Evolutionary conservation across 2,888 invertebrate species (phyloP).

Genomic region (Brenthis daphne): DNA sequence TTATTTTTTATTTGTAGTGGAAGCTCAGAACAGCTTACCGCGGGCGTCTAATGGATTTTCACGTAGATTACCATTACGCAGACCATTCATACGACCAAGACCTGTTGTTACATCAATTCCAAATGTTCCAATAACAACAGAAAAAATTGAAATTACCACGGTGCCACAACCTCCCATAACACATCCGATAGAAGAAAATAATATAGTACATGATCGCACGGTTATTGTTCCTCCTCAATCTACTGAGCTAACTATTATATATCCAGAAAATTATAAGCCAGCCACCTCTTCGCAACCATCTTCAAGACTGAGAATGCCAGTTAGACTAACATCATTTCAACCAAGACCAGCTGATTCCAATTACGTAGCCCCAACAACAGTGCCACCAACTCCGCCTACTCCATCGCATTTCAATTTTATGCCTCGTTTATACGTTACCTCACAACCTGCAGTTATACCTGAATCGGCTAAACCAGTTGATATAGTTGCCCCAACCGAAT

Average conservation of each 20-base stretch:
- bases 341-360: slow-evolving; percentile 10
- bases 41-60: background rate
- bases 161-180: background rate
- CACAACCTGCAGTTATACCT: background rate
- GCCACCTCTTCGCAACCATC: background rate
- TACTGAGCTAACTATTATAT: slow-evolving; percentile 17
- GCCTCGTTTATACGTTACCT: background rate
- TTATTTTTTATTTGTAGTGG: slow-evolving; percentile 15
- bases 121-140: slow-evolving; percentile 9
- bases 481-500: background rate
- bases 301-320: background rate
- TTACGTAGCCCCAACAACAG: background rate
- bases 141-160: background rate
- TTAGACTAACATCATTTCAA: background rate
- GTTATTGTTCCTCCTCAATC: background rate
- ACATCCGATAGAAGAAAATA: background rate
- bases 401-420: background rate
- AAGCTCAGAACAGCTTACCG: slow-evolving; percentile 18
- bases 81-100: slow-evolving; percentile 9
- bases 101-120: slow-evolving; percentile 9
- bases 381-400: background rate
- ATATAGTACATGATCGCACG: background rate
- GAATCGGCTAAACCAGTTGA: background rate
- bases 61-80: slow-evolving; percentile 14
- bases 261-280: slow-evolving; percentile 14